phyloP scores from a whole-genome alignment of 2,888 invertebrate genomes.

The Ditylenchus weischeri region DNA sequence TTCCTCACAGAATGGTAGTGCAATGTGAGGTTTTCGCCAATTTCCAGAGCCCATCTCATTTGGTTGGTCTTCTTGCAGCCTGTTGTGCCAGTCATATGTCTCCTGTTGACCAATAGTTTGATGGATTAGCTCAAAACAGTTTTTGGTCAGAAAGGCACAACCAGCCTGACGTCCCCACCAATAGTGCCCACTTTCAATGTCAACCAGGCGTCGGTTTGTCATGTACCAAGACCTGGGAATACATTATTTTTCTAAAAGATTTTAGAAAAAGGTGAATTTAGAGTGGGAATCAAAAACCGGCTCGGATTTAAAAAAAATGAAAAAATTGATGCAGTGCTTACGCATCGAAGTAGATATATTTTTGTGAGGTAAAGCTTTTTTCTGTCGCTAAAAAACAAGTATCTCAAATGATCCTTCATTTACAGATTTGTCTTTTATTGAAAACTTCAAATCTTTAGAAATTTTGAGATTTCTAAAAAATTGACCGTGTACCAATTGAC shows the following conservation, averaged over 20 bases:
- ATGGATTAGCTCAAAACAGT: constrained; percentile 40
- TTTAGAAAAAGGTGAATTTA: neutral
- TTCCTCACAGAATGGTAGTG: constrained; percentile 15
- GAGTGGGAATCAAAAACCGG: too few species aligned
- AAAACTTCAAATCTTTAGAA: too few species aligned
- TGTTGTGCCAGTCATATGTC: neutral
- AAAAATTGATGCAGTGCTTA: too few species aligned
- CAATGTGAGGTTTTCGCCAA: neutral
- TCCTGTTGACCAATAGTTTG: constrained; percentile 8
- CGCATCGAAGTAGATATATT: too few species aligned
- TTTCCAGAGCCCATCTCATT: neutral
- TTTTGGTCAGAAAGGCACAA: constrained; percentile 37
- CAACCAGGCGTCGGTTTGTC: constrained; percentile 29
- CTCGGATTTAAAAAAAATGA: too few species aligned
- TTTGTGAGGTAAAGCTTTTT: too few species aligned
- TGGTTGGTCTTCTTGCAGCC: neutral
- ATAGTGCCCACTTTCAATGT: constrained; percentile 34
- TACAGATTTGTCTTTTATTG: too few species aligned
- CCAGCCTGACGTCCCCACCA: constrained; percentile 41
- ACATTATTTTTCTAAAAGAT: neutral
- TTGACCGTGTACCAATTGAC: too few species aligned
- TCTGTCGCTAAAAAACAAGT: too few species aligned
- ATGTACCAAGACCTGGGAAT: constrained; percentile 40
- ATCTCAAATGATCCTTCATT: too few species aligned
- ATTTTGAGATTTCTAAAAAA: too few species aligned